Evolutionary conservation across 2,797 vertebrate genomes (phyloP).

Genomic region (Eulemur rubriventer): DNA sequence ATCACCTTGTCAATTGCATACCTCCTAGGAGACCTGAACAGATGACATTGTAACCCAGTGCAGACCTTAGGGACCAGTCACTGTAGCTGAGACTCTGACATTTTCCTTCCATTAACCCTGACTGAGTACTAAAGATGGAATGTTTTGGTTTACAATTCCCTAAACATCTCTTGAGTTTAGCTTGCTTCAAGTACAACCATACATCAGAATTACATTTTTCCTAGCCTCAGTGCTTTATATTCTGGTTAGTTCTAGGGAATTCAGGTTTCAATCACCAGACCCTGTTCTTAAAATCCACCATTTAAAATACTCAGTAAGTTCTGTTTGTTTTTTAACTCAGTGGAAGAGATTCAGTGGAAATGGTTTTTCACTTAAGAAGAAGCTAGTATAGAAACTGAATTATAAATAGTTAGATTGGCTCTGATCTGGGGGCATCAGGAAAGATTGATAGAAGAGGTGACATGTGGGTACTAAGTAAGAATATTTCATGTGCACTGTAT

Average conservation of each 20-base stretch:
- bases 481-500: neutral
- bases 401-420: neutral
- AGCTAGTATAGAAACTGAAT: neutral
- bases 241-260: neutral
- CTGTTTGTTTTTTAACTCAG: neutral
- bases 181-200: slow-evolving; percentile 57
- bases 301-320: slow-evolving; percentile 17
- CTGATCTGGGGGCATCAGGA: neutral
- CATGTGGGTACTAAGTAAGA: neutral
- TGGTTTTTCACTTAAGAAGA: neutral
- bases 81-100: neutral
- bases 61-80: slow-evolving; percentile 31
- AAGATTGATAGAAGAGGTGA: neutral
- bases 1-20: slow-evolving; percentile 19
- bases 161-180: slow-evolving; percentile 43
- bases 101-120: slow-evolving; percentile 57
- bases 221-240: neutral
- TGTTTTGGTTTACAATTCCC: slow-evolving; percentile 62
- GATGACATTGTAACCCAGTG: slow-evolving; percentile 23
- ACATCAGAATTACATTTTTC: slow-evolving; percentile 67
- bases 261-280: slow-evolving; percentile 9
- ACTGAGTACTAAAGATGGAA: slow-evolving; percentile 58
- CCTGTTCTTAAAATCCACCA: neutral
- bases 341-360: neutral
- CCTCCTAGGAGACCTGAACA: slow-evolving; percentile 41